Conservation (phyloP, 2,888 invertebrate species). For the Drosophila buzzatii region DNA sequence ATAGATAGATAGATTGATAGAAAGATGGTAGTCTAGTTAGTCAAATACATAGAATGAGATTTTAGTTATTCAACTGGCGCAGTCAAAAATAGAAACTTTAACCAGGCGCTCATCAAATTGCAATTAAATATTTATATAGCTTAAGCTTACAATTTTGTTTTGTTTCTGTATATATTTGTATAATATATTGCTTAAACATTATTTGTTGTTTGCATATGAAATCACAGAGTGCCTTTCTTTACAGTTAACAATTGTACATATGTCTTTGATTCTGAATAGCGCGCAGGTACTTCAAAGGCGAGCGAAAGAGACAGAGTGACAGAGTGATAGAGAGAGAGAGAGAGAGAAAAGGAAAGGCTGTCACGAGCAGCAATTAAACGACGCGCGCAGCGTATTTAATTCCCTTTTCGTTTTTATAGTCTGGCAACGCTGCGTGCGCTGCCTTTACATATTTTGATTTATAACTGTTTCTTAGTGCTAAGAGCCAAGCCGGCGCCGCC, state of each 20-base stretch:
- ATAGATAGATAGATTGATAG: conserved; percentile 2
- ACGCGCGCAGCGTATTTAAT: background rate
- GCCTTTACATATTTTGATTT: conserved; percentile 22
- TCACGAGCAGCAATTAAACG: background rate
- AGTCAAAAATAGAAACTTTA: conserved; percentile 53
- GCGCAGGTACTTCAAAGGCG: conserved; percentile 37
- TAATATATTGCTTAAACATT: conserved; percentile 21
- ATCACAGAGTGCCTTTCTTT: conserved; percentile 51
- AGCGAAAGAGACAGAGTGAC: background rate
- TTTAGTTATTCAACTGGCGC: conserved; percentile 58
- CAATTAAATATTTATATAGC: conserved; percentile 11
- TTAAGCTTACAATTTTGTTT: conserved; percentile 17
- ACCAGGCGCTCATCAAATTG: conserved; percentile 27
- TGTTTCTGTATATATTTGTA: background rate
- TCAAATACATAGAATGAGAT: conserved; percentile 17
- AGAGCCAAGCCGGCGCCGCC: conserved; percentile 78
- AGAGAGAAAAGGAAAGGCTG: background rate
- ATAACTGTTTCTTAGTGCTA: conserved; percentile 68
- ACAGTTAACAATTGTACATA: conserved; percentile 37
- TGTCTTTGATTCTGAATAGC: conserved; percentile 28
- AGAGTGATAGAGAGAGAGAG: background rate
- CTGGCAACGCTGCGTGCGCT: conserved; percentile 7
- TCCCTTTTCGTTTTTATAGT: background rate
- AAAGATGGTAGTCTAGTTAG: background rate
- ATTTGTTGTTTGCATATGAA: conserved; percentile 18